A percentile compares a stretch with the other conserved stretches of the same genome.
These are phyloP conservation scores for Aselliscus stoliczkanus DNA, from an alignment of 2,797 vertebrate genomes.

Conservation along the genomic window DNA sequence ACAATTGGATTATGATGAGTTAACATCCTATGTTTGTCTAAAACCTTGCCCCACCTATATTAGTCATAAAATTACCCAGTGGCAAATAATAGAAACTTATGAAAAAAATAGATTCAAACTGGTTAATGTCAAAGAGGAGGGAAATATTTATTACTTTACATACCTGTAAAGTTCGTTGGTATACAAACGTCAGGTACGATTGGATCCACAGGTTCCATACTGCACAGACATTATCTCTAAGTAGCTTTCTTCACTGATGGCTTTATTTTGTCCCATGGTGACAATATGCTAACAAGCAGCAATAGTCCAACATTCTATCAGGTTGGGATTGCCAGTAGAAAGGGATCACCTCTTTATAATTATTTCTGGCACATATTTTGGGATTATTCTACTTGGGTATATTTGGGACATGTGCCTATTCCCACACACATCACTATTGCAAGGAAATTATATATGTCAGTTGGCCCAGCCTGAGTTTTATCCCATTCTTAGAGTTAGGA, in stretches of 20 bases:
- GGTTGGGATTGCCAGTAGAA: background rate
- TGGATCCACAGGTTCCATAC: background rate
- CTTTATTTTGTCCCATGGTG: background rate
- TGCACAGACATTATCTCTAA: background rate
- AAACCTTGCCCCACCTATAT: background rate
- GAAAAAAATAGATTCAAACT: no score
- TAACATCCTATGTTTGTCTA: background rate
- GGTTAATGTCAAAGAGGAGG: background rate
- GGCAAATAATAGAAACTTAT: background rate
- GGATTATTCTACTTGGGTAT: background rate
- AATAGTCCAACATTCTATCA: background rate
- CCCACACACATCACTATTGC: background rate
- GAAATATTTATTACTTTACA: background rate
- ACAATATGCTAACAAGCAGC: background rate
- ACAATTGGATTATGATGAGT: background rate
- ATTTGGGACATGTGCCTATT: background rate
- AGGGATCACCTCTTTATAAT: background rate
- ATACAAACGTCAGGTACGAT: background rate
- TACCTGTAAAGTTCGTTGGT: background rate
- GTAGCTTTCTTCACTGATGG: background rate
- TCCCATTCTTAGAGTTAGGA: background rate
- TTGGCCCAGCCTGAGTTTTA: background rate
- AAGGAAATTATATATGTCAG: background rate
- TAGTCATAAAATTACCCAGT: background rate
- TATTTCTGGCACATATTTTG: background rate